Percentiles rank a stretch among this genome's conserved stretches.
Evolutionary conservation across 2,888 invertebrate species (phyloP).

Genomic region (Pharmacophagus antenor): DNA sequence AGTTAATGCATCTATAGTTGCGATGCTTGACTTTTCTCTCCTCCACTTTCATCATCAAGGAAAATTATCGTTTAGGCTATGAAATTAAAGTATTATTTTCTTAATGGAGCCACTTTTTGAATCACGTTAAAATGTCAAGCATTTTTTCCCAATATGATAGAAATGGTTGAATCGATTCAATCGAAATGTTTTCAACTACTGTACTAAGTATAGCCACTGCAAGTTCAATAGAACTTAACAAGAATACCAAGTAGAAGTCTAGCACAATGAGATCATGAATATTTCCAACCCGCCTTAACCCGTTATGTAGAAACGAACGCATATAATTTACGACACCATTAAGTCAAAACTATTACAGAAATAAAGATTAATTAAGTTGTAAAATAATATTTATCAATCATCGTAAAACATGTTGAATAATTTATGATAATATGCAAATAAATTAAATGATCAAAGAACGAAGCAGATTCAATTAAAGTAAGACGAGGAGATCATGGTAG

Average conservation of each 20-base stretch:
- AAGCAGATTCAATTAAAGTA: too few species aligned
- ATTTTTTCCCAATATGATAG: too few species aligned
- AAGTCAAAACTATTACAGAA: conserved; percentile 1
- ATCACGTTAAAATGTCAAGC: too few species aligned
- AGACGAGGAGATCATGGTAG: too few species aligned
- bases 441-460: background rate
- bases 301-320: conserved; percentile 17
- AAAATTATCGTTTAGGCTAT: too few species aligned
- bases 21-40: too few species aligned
- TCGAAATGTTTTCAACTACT: background rate
- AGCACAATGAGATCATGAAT: conserved; percentile 17
- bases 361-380: conserved; percentile 2
- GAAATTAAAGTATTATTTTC: too few species aligned
- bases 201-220: background rate
- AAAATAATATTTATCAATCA: background rate
- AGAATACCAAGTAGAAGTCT: background rate
- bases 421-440: too few species aligned
- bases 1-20: too few species aligned
- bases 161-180: background rate
- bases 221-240: background rate
- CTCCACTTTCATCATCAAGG: too few species aligned
- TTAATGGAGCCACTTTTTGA: too few species aligned
- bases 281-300: conserved; percentile 7
- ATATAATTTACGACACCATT: conserved; percentile 21
- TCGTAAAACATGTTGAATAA: background rate